These are phyloP conservation scores for Dicyrtoma fusca DNA, from an alignment of 2,888 invertebrate genomes.

Conservation along the genomic window DNA sequence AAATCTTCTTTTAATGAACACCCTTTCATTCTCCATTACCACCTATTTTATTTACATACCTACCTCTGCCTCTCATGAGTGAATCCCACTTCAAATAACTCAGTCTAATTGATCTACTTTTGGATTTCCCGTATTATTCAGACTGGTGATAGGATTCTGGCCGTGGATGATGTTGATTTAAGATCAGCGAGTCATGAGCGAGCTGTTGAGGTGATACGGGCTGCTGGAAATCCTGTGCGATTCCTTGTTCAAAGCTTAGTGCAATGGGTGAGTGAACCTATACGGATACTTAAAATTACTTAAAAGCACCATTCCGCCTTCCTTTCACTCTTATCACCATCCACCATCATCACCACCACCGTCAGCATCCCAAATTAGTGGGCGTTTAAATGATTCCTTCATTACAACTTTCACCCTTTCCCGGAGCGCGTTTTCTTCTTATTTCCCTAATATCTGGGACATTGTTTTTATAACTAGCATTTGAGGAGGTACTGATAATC, in stretches of 20 bases:
- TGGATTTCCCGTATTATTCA: constrained; percentile 60
- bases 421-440: no score
- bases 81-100: no score
- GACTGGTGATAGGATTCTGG: constrained; percentile 86
- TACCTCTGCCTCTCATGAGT: not conserved
- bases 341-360: not conserved
- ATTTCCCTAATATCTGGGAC: no score
- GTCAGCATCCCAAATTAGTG: no score
- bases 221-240: constrained; percentile 83
- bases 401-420: no score
- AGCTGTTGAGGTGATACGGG: constrained; percentile 92
- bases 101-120: not conserved
- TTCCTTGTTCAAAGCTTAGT: constrained; percentile 85
- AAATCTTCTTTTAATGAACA: constrained; percentile 12
- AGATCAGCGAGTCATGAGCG: constrained; percentile 88
- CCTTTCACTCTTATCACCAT: not conserved
- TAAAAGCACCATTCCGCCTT: constrained; percentile 13
- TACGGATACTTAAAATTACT: no score
- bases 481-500: no score
- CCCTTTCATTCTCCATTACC: no score
- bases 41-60: no score
- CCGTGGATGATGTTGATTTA: constrained; percentile 89
- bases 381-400: no score
- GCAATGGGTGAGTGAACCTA: constrained; percentile 68
- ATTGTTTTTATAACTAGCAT: no score